Evolutionary conservation across 2,888 invertebrate species (phyloP).

Genomic region (Bellardia pandia): DNA sequence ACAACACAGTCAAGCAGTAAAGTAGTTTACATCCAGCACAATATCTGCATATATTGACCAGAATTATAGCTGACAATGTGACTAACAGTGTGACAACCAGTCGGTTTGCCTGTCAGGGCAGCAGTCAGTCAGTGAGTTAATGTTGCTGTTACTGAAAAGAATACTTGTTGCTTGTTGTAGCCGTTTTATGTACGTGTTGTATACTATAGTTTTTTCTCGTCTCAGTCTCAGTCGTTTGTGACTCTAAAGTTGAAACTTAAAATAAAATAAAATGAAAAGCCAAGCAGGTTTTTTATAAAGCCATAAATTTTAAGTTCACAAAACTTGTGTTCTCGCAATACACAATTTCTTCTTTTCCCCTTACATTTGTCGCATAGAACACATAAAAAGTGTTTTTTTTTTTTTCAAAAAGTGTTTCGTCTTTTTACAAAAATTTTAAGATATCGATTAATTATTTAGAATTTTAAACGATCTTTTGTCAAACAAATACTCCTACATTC

Average conservation of each 20-base stretch:
- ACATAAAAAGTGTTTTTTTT: constrained; percentile 29
- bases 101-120: constrained; percentile 35
- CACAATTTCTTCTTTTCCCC: constrained; percentile 45
- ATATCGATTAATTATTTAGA: constrained; percentile 57
- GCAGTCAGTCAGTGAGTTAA: constrained; percentile 48
- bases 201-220: constrained; percentile 37
- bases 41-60: constrained; percentile 61
- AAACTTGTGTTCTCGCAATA: constrained; percentile 72
- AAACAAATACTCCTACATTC: constrained; percentile 24
- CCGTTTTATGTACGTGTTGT: constrained; percentile 76
- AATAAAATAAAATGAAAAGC: constrained; percentile 59
- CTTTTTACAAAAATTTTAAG: constrained; percentile 46
- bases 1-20: neutral
- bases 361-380: constrained; percentile 63
- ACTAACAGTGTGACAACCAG: constrained; percentile 66
- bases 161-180: constrained; percentile 71
- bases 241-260: constrained; percentile 63
- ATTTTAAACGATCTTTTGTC: constrained; percentile 55
- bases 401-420: constrained; percentile 13
- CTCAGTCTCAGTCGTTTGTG: constrained; percentile 52
- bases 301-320: constrained; percentile 76
- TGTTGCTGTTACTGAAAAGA: constrained; percentile 58
- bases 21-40: constrained; percentile 1
- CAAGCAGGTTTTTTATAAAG: constrained; percentile 78
- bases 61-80: constrained; percentile 56